These are phyloP conservation scores for Lutjanus argentimaculatus DNA, from an alignment of 2,797 vertebrate species.

Conservation along the genomic window DNA sequence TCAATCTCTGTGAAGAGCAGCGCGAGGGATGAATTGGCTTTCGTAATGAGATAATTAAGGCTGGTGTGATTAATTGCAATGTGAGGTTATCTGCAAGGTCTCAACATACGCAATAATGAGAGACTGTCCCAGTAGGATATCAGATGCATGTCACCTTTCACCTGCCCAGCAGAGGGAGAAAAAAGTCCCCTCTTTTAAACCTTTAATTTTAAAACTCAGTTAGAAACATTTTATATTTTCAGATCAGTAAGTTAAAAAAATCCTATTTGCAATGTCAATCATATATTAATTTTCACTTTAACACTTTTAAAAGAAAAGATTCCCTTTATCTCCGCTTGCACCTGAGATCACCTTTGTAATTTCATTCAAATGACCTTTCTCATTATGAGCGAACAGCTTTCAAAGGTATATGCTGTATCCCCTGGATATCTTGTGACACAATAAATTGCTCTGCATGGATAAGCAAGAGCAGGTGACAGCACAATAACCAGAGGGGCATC, in stretches of 20 bases:
- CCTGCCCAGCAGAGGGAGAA: slow-evolving; percentile 44
- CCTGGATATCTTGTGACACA: slow-evolving; percentile 23
- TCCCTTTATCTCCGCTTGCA: neutral
- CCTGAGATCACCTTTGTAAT: slow-evolving; percentile 20
- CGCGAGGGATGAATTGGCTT: slow-evolving; percentile 64
- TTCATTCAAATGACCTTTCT: slow-evolving; percentile 23
- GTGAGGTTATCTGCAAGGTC: slow-evolving; percentile 78
- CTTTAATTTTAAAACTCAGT: neutral
- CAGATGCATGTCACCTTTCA: slow-evolving; percentile 71
- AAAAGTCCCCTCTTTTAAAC: slow-evolving; percentile 22
- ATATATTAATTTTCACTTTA: neutral
- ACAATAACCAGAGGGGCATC: slow-evolving; percentile 9
- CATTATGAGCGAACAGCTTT: slow-evolving; percentile 13
- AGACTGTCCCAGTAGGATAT: slow-evolving; percentile 74
- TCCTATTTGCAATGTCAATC: neutral
- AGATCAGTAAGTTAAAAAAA: neutral
- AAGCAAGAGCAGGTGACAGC: slow-evolving; percentile 29
- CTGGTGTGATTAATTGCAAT: slow-evolving; percentile 80
- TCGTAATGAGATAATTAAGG: slow-evolving; percentile 82
- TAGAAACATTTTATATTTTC: slow-evolving; percentile 1
- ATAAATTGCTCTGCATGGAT: slow-evolving; percentile 18
- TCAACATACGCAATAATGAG: slow-evolving; percentile 75
- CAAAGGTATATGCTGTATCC: slow-evolving; percentile 8
- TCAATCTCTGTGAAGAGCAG: slow-evolving; percentile 45
- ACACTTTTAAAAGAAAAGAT: neutral